Evolutionary conservation across 2,888 invertebrate genomes (phyloP), one percentile per base, ranked within the genome.

Genomic region (Eutolmus rufibarbis): DNA sequence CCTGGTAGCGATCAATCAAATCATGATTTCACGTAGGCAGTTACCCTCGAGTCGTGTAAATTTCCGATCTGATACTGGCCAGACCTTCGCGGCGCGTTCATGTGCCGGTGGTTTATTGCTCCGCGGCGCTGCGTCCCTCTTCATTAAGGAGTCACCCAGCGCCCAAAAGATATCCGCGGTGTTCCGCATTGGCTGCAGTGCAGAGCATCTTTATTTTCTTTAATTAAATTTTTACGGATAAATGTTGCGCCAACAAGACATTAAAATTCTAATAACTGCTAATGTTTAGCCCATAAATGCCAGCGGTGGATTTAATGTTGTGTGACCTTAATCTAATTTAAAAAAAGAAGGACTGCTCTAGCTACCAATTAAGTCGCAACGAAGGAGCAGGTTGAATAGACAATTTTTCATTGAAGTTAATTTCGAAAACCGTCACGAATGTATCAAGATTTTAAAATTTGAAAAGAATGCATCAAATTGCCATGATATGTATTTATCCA

Each of bases 1-100:
- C 78, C 43, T 78, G 78, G 46, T 78, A 78, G 78, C 78, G 46
- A 78, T 78, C 78, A 78, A 78, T 78, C 78, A 78, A 43, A 28
- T 43, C 23, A 78, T 78, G 78, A 78, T 78, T 78, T 78, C 43
- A 46, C 46, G 78, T 78, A 78, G 78, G 78, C 78, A 78, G 78
- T 46, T 40, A 19, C 19, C 78, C 78, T 23, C 78, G 40, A 78
- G 43, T 78, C 23, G 23, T 78, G 43, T 78, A 78, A 78, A 43
- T 78, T 78, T 78, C 46, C 43, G 43, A 78, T 78, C 46, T 78
- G 78, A 78, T 78, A 78, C 23, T 78, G 78, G 8, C 78, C 78
- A 78, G 78, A 78, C 78, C 14, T 78, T 46, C 78, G 8, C 31
- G n/a, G 19, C 78, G 5, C 43, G 19, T 28, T 78, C 23, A 23